Evolutionary conservation across 2,797 vertebrate genomes (phyloP).

Genomic region (Argentina silus): DNA sequence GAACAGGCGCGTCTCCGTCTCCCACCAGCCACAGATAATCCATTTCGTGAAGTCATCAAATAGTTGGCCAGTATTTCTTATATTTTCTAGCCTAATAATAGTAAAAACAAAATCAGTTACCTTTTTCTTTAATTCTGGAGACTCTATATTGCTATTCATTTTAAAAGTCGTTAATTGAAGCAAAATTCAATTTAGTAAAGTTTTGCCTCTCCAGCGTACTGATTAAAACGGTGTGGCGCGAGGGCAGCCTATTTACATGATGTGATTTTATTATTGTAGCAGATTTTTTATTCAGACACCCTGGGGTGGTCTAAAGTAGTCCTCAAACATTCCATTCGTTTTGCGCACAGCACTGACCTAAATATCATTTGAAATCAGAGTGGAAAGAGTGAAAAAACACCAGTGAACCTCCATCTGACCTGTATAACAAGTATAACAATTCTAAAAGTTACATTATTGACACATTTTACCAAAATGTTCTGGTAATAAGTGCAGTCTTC

Average conservation of each 20-base stretch:
- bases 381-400: no score
- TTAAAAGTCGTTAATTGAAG: conserved; percentile 13
- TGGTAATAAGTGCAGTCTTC: conserved; percentile 1
- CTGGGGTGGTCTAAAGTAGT: no score
- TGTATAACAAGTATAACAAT: no score
- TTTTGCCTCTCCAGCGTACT: conserved; percentile 21
- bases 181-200: conserved; percentile 30
- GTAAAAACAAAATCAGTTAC: conserved; percentile 38
- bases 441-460: not conserved
- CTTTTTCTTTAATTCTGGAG: conserved; percentile 38
- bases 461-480: not conserved
- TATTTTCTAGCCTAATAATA: not conserved
- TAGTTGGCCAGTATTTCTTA: not conserved
- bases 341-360: no score
- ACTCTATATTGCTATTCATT: conserved; percentile 46
- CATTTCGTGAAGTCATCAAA: not conserved
- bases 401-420: no score
- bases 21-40: not conserved
- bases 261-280: conserved; percentile 22
- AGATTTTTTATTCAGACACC: not conserved
- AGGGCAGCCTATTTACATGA: not conserved
- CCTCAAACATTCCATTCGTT: not conserved
- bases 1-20: not conserved
- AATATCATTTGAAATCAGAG: no score
- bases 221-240: not conserved